Conservation (phyloP, 1,140 invertebrate genomes). For the Cotesia vestalis region DNA sequence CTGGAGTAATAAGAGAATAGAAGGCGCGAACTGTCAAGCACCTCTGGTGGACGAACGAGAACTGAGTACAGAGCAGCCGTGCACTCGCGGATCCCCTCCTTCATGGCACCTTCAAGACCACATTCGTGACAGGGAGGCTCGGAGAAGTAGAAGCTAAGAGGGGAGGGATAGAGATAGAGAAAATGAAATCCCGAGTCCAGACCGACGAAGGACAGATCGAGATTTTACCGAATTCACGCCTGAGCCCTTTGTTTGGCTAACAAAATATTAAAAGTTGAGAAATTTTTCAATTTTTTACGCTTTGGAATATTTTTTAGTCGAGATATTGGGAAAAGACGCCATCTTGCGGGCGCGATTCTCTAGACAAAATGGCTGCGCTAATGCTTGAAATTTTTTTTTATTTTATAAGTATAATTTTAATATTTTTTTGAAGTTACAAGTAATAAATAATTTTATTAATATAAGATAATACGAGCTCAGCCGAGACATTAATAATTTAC, state of each 20-base stretch:
- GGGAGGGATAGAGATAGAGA: constrained; percentile 28
- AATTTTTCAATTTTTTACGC: constrained; percentile 11
- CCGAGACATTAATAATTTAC: too few species aligned
- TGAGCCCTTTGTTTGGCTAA: not conserved
- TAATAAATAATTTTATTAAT: not conserved
- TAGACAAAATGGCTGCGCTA: constrained; percentile 24
- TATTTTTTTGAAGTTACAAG: not conserved
- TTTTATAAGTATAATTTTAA: not conserved
- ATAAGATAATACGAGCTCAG: too few species aligned
- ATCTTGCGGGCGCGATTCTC: constrained; percentile 14
- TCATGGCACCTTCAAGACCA: constrained; percentile 42
- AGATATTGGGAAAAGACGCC: not conserved
- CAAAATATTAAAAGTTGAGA: not conserved
- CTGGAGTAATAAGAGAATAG: constrained; percentile 16
- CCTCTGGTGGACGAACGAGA: constrained; percentile 56
- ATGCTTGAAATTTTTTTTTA: too few species aligned
- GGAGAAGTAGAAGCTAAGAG: constrained; percentile 22
- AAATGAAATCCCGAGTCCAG: constrained; percentile 38
- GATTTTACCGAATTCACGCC: too few species aligned
- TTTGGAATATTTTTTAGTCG: too few species aligned
- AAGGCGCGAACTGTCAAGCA: constrained; percentile 52
- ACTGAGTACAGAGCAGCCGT: constrained; percentile 62
- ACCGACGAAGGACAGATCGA: constrained; percentile 28
- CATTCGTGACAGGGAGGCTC: constrained; percentile 36
- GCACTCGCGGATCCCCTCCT: constrained; percentile 51